Conservation (phyloP, 2,888 invertebrate species). For the Adineta ricciae region DNA sequence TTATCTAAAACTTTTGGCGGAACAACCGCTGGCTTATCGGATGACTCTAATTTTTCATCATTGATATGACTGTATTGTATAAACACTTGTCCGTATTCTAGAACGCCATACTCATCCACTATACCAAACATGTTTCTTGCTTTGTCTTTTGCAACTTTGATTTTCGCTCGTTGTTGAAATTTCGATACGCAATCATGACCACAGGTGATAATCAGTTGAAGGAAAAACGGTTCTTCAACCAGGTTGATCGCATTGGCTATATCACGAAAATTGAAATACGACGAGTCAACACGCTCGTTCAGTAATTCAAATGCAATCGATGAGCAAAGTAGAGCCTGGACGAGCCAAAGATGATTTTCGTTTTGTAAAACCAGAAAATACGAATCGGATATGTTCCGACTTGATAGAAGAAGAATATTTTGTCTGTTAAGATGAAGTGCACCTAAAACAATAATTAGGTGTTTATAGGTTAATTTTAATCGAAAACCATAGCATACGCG, state of each 20-base stretch:
- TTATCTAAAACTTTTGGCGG: not conserved
- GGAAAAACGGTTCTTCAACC: conserved; percentile 15
- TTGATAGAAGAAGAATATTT: conserved; percentile 5
- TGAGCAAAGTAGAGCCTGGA: not conserved
- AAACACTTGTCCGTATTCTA: conserved; percentile 9
- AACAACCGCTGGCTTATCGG: not conserved
- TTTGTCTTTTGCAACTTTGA: not conserved
- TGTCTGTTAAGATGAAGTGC: conserved; percentile 2
- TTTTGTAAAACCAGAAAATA: conserved; percentile 17
- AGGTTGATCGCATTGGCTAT: not conserved
- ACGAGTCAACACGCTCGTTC: not conserved
- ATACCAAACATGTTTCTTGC: conserved; percentile 21
- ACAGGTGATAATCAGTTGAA: not conserved
- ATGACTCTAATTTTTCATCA: not conserved
- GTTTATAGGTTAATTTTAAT: not conserved
- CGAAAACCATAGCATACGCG: too few species aligned
- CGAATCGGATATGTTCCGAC: not conserved
- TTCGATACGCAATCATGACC: not conserved
- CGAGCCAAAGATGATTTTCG: conserved; percentile 18
- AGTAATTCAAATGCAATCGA: conserved; percentile 11
- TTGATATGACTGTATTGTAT: conserved; percentile 6
- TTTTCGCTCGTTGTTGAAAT: not conserved
- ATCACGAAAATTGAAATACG: not conserved
- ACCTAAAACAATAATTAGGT: not conserved
- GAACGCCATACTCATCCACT: conserved; percentile 10